Percentiles rank a stretch among this genome's conserved stretches.
These are phyloP conservation scores for Callorhinus ursinus DNA, from an alignment of 2,113 vertebrate genomes.

Conservation along the genomic window DNA sequence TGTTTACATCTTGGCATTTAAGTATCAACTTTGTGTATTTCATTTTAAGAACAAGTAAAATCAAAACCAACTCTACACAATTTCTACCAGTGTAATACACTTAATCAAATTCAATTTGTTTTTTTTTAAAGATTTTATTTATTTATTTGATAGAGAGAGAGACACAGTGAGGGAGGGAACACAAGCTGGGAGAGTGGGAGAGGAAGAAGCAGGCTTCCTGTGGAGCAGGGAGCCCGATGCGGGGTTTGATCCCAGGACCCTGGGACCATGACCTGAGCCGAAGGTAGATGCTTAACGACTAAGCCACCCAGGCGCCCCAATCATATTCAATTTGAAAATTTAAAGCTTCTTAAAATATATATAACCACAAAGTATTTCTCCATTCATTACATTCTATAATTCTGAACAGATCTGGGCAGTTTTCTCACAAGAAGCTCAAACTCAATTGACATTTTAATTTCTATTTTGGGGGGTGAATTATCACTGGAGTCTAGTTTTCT, in stretches of 20 bases:
- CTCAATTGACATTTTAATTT: constrained; percentile 42
- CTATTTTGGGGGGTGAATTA: background rate
- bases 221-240: too few species aligned
- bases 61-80: constrained; percentile 16
- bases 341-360: constrained; percentile 56
- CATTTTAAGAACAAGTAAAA: constrained; percentile 56
- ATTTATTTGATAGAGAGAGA: too few species aligned
- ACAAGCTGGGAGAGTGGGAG: too few species aligned
- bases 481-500: constrained; percentile 55
- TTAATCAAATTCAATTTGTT: constrained; percentile 41
- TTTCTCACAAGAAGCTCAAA: constrained; percentile 55
- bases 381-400: constrained; percentile 61
- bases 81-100: background rate
- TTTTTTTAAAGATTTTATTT: too few species aligned
- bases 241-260: too few species aligned
- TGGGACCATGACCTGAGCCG: too few species aligned
- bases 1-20: background rate
- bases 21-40: background rate
- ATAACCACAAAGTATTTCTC: constrained; percentile 44
- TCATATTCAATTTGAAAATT: constrained; percentile 38
- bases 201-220: too few species aligned
- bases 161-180: too few species aligned
- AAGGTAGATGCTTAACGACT: too few species aligned
- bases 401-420: constrained; percentile 66
- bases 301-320: too few species aligned